Conservation (phyloP, 2,888 invertebrate species). For the Bedellia somnulentella region DNA sequence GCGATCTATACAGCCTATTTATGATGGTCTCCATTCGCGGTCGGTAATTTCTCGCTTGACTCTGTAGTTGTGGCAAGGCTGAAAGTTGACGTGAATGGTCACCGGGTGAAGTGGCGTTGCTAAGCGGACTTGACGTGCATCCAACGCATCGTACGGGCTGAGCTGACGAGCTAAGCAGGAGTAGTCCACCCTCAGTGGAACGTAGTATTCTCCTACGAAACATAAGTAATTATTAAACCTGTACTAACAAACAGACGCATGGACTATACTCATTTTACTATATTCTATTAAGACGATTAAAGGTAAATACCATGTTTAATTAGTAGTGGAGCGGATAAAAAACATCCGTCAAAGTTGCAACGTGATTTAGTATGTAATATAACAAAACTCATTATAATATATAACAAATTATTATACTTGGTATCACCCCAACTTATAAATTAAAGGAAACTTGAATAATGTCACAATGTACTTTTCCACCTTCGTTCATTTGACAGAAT, state of each 20-base stretch:
- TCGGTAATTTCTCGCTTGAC: conserved; percentile 29
- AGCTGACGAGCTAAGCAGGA: conserved; percentile 71
- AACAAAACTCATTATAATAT: too few species aligned
- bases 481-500: too few species aligned
- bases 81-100: conserved; percentile 86
- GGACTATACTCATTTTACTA: too few species aligned
- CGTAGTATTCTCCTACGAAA: conserved; percentile 68
- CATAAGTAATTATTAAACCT: background rate
- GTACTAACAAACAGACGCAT: background rate
- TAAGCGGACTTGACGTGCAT: conserved; percentile 53
- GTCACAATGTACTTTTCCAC: too few species aligned
- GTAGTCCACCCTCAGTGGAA: conserved; percentile 82
- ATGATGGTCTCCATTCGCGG: conserved; percentile 28
- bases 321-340: too few species aligned
- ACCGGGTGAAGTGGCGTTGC: conserved; percentile 78
- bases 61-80: conserved; percentile 41
- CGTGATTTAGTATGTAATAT: too few species aligned
- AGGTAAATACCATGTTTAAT: background rate
- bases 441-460: too few species aligned
- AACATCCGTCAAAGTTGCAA: too few species aligned
- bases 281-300: too few species aligned
- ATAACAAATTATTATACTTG: too few species aligned
- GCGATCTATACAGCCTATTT: too few species aligned
- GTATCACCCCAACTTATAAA: too few species aligned
- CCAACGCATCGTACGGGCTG: conserved; percentile 60